Base-by-base conservation (phyloP, 1,140 invertebrate species). In the Psilanteris sp. region DNA sequence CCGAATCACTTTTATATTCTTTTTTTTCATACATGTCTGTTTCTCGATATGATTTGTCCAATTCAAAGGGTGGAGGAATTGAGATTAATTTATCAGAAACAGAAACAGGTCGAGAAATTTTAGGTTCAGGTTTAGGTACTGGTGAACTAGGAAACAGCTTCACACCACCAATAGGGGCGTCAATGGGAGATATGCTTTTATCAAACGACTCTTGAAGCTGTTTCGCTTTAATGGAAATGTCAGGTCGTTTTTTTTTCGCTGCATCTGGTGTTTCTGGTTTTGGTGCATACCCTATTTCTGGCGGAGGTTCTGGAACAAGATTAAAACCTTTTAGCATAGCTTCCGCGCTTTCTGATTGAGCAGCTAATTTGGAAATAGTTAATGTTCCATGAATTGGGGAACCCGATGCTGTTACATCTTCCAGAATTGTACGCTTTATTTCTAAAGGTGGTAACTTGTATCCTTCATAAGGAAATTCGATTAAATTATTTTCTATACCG, bases 271-370 rank as follows among this genome's bases (percentile, higher is more conserved):
- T 85, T 8, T 89, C 88, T 0, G 83, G 71, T 62, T 91, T 92
- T 1, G 92, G 90, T 16, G 90, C 90, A 67, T 90, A 93, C 24
- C 91, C 91, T 10, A 93, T 92, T 85, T 93, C 91, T n/a, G 93
- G 92, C 5, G 93, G 92, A 14, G 93, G 91, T 81, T 93, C 93
- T 0, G 93, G 93, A 48, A 91, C 89, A 0, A 94, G 72, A 80
- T 90, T 90, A 27, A 93, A 89, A 62, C 90, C 89, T 31, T 84
- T 80, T 34, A 88, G 36, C 77, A 85, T 77, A 5, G 83, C 81
- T 72, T 88, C 86, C 0, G 83, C 83, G 41, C 82, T 86, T 32
- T 87, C 84, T 0, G 84, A 85, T 34, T 86, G 84, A 9, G 83
- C 82, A 24, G 80, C 79, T n/a, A 85, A 57, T 48, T 82, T 84